Conservation (phyloP, 2,888 invertebrate species). For the Elgonia sp. region DNA sequence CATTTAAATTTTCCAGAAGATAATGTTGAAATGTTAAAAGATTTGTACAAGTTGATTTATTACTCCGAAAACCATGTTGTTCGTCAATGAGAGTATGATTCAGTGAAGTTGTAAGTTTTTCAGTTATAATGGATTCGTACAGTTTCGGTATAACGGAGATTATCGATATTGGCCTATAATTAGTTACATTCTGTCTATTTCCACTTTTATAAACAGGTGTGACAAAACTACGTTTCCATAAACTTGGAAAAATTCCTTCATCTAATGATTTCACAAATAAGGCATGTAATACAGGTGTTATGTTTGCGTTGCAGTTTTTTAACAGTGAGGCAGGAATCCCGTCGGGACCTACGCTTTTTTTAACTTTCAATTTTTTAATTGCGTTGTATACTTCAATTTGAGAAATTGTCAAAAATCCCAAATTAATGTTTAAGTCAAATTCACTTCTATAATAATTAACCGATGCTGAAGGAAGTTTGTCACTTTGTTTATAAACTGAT, state of each 20-base stretch:
- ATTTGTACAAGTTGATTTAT: conserved; percentile 19
- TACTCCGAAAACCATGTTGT: conserved; percentile 33
- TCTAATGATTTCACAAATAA: not conserved
- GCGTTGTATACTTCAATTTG: not conserved
- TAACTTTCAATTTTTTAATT: not conserved
- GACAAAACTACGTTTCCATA: conserved; percentile 28
- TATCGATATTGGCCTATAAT: conserved; percentile 18
- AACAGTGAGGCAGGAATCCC: not conserved
- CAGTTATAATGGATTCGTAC: not conserved
- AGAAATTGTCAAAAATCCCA: not conserved
- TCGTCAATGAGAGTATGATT: not conserved
- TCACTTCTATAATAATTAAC: not conserved
- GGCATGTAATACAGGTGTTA: not conserved
- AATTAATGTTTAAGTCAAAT: no score
- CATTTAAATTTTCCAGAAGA: conserved; percentile 10
- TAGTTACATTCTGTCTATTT: not conserved
- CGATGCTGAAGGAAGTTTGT: not conserved
- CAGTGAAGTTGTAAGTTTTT: not conserved
- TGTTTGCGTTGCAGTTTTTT: not conserved
- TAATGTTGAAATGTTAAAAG: conserved; percentile 22
- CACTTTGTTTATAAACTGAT: not conserved
- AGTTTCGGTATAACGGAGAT: conserved; percentile 22
- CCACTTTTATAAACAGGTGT: conserved; percentile 23
- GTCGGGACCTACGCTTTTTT: conserved; percentile 1
- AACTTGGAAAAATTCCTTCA: conserved; percentile 1